Evolutionary conservation across 2,888 invertebrate species (phyloP), one percentile per base, ranked within the genome.

Genomic region (Apodemia duryi): DNA sequence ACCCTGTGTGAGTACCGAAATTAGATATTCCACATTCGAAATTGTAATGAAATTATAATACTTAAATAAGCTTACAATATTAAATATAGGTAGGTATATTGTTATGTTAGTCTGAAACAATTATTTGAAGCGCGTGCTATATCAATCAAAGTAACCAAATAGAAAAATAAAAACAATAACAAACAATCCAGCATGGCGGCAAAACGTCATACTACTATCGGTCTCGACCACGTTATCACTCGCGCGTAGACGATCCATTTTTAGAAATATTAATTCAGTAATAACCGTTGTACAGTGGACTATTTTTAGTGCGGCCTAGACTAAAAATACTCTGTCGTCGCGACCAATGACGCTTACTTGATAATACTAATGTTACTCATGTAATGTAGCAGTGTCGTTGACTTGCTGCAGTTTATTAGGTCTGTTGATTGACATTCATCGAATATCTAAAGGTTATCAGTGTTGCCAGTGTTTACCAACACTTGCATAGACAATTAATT

Each of bases 181-280:
- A 83, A 82, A 83, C 78, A 78, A 79, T 76, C 71, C 74, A 82
- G 83, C 68, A 82, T 79, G 84, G 80, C 84, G 77, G 68, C 70
- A 69, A 73, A 73, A 83, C 89, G 85, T 88, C 86, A 88, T 65
- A 71, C 70, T 76, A 77, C 82, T 86, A 88, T 88, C 88, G 83
- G 82, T 82, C 82, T 83, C 85, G 80, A 79, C 68, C 82, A 75
- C 81, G 88, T 89, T 90, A 90, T 90, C 90, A 87, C 72, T 76
- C 71, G 71, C 78, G 82, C 83, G 88, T 85, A 88, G 86, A 87
- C 88, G 85, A 83, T 90, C 91, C 88, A 83, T 91, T 91, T 91
- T 91, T 91, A 91, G 91, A 91, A 91, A 91, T 91, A 91, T 91
- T 91, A 91, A 91, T 91, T 89, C 90, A 88, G 88, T 91, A 88